Evolutionary conservation across 2,888 invertebrate genomes (phyloP).

Genomic region (Onchidella celtica): DNA sequence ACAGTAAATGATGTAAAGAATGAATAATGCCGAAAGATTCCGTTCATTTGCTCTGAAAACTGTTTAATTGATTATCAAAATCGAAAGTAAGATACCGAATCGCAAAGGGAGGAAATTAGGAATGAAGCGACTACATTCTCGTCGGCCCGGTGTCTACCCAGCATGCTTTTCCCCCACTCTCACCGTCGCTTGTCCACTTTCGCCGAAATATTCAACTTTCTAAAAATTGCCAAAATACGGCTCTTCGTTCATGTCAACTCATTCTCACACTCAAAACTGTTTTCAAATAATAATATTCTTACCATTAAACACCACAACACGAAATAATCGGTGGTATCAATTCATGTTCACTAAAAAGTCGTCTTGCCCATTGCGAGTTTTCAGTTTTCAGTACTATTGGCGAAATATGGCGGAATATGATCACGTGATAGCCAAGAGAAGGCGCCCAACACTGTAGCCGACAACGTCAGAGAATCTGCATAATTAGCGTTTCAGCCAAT

Average conservation of each 20-base stretch:
- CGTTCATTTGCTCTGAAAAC: too few species aligned
- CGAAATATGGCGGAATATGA: slow-evolving; percentile 35
- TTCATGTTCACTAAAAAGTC: background rate
- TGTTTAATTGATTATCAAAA: too few species aligned
- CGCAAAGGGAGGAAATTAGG: background rate
- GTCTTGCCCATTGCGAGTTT: slow-evolving; percentile 28
- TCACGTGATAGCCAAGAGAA: slow-evolving; percentile 32
- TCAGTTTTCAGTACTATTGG: slow-evolving; percentile 27
- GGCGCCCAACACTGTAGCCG: slow-evolving; percentile 32
- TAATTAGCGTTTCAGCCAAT: slow-evolving; percentile 42
- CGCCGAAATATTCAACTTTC: background rate
- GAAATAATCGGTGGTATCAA: background rate
- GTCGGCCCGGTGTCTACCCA: slow-evolving; percentile 21
- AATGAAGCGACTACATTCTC: background rate
- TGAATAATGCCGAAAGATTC: too few species aligned
- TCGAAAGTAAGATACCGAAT: background rate
- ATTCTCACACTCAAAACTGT: too few species aligned
- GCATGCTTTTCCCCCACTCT: background rate
- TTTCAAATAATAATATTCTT: background rate
- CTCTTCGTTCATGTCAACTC: background rate
- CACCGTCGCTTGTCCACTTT: background rate
- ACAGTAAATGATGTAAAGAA: too few species aligned
- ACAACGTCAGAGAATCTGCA: slow-evolving; percentile 34
- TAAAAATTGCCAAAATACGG: background rate
- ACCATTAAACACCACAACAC: slow-evolving; percentile 1